Conservation (phyloP, 2,888 invertebrate genomes). For the Lepidochitona cinerea region DNA sequence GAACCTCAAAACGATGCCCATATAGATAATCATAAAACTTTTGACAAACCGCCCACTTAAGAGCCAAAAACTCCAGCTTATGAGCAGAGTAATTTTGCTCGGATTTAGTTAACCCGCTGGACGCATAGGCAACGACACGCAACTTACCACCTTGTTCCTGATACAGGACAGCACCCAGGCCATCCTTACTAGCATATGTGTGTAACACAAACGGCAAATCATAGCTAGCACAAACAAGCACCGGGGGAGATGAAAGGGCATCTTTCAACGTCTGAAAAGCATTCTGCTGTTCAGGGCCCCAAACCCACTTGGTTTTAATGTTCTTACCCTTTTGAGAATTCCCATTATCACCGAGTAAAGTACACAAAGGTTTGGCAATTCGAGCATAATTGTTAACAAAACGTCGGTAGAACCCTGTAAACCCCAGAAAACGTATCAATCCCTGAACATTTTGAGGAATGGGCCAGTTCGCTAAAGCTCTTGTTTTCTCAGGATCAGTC, state of each 20-base stretch:
- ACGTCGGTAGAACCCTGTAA: neutral
- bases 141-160: conserved; percentile 13
- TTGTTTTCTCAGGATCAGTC: conserved; percentile 1
- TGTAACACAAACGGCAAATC: conserved; percentile 20
- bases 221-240: conserved; percentile 12
- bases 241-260: too few species aligned
- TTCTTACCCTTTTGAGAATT: too few species aligned
- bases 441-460: neutral
- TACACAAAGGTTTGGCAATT: conserved; percentile 17
- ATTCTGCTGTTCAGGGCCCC: too few species aligned
- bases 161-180: conserved; percentile 29
- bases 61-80: conserved; percentile 16
- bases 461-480: too few species aligned
- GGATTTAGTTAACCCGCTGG: neutral
- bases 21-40: conserved; percentile 21
- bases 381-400: neutral
- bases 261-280: too few species aligned
- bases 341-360: too few species aligned
- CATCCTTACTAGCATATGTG: conserved; percentile 17
- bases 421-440: neutral
- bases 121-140: conserved; percentile 19
- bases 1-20: neutral
- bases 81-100: neutral
- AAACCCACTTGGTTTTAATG: too few species aligned
- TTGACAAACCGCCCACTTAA: conserved; percentile 22